Percentiles rank a stretch among this genome's conserved stretches.
These are phyloP conservation scores for Acropternis orthonyx DNA, from an alignment of 2,797 vertebrate species.

Conservation along the genomic window DNA sequence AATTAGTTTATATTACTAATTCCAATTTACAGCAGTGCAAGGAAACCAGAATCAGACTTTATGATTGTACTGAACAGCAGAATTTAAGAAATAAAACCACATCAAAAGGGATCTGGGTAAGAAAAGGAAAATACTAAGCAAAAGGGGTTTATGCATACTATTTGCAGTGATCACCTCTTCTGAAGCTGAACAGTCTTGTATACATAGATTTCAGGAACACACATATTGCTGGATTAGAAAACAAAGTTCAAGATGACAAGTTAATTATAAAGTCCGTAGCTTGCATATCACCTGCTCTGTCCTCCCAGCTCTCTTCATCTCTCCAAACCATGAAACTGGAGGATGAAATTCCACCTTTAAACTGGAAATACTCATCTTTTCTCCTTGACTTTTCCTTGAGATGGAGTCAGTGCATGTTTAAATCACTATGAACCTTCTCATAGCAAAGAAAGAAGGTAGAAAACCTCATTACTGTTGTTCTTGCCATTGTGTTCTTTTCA, in stretches of 20 bases:
- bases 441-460: background rate
- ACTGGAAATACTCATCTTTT: background rate
- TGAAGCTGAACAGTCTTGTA: background rate
- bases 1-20: background rate
- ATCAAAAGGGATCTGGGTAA: background rate
- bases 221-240: background rate
- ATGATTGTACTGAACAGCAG: background rate
- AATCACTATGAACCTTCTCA: background rate
- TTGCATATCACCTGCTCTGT: background rate
- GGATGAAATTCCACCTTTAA: background rate
- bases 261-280: background rate
- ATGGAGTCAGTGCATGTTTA: background rate
- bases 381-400: background rate
- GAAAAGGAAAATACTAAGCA: background rate
- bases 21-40: background rate
- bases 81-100: background rate
- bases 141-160: rapidly evolving
- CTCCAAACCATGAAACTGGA: background rate
- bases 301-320: background rate
- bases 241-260: background rate
- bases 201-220: background rate
- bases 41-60: background rate
- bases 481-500: background rate
- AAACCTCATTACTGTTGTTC: background rate
- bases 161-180: background rate